phyloP scores from a whole-genome alignment of 2,113 vertebrate genomes.

The Opisthocomus hoazin region DNA sequence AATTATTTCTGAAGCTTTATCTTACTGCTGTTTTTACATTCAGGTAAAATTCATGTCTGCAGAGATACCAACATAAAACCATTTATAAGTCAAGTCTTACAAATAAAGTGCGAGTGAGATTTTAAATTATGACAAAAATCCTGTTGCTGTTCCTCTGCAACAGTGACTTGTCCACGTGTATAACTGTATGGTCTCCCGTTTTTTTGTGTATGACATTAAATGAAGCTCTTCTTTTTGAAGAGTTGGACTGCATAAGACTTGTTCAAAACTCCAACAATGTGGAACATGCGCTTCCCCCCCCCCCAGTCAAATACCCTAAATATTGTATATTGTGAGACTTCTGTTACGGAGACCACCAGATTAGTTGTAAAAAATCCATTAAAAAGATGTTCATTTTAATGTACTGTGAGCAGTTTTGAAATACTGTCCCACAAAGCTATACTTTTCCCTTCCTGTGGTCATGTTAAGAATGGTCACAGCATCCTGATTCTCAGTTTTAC shows the following conservation, averaged over 20 bases:
- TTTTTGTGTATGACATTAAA: background rate
- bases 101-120: background rate
- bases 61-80: background rate
- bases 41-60: background rate
- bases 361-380: background rate
- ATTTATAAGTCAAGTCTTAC: background rate
- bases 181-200: background rate
- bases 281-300: background rate
- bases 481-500: background rate
- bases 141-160: background rate
- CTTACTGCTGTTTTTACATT: background rate
- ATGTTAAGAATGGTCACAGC: background rate
- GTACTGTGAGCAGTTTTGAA: background rate
- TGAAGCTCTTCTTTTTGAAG: background rate
- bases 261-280: background rate
- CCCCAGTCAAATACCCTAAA: fast-evolving
- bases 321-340: background rate
- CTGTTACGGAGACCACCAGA: background rate
- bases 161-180: background rate
- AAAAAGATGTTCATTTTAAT: background rate
- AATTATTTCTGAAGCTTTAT: background rate
- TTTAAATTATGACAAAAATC: background rate
- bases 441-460: fast-evolving
- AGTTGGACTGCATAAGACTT: background rate
- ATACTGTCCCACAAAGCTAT: background rate